Evolutionary conservation across 2,113 vertebrate genomes (phyloP).

Genomic region (Podarcis muralis): DNA sequence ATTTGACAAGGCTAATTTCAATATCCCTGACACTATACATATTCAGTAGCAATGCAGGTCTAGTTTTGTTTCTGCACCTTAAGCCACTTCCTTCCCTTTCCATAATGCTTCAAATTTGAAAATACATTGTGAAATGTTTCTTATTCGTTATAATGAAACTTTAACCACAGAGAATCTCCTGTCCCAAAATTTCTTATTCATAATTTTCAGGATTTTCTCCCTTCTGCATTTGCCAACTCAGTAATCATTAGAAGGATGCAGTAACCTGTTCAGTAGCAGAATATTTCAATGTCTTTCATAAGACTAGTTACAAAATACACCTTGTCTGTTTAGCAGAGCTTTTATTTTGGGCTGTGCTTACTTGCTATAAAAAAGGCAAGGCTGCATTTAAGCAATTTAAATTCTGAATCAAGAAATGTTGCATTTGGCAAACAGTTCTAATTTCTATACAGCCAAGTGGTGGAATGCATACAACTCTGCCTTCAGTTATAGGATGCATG

Average conservation of each 20-base stretch:
- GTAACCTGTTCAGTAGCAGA: background rate
- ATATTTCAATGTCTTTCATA: slow-evolving; percentile 1
- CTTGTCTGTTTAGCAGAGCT: background rate
- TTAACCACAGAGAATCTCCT: background rate
- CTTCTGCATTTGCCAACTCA: slow-evolving; percentile 14
- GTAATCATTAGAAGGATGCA: background rate
- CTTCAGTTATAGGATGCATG: background rate
- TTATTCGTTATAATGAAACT: background rate
- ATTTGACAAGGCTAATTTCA: background rate
- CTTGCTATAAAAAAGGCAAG: background rate
- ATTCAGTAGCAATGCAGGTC: background rate
- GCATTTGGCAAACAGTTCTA: background rate
- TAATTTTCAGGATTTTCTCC: background rate
- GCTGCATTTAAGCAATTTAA: background rate
- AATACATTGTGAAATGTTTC: background rate
- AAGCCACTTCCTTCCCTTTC: background rate
- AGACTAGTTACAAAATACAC: slow-evolving; percentile 8
- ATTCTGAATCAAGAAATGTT: background rate
- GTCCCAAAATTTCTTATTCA: background rate
- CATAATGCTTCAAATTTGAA: background rate
- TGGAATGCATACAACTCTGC: background rate
- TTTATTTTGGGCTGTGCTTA: background rate
- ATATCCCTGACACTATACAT: background rate
- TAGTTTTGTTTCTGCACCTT: background rate
- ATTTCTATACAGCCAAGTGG: background rate